Evolutionary conservation across 2,888 invertebrate species (phyloP), one percentile per base, ranked within the genome.

Genomic region (Dendrolimus houi): DNA sequence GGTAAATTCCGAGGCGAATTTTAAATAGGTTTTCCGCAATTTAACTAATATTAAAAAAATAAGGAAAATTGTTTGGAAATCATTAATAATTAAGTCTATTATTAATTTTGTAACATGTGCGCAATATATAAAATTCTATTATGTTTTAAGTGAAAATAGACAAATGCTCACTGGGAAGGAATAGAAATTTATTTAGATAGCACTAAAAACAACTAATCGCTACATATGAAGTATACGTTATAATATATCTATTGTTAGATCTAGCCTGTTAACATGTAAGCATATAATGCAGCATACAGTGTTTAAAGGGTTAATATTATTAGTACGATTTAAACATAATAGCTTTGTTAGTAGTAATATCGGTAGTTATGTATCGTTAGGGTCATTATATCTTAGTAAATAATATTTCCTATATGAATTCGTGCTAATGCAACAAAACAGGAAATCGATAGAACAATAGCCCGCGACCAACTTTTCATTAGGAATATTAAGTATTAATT

Each of bases 371-470:
- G 12, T 47, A 47, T 10, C 3, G 12, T 12, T 47, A 12, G 47
- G 47, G 47, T 47, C 47, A 47, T 47, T 47, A 47, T 9, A 47
- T 10, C 47, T 10, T 10, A 47, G 12, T 47, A 47, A 47, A 47
- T 47, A 47, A 12, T 47, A 47, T 12, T 47, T 47, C 47, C 47
- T 62, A 60, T 64, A 58, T 62, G 69, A 70, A 71, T 65, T 62
- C 62, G 69, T 71, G 70, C 57, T 68, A 67, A 63, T 74, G 73
- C 69, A 77, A 62, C 74, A 70, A 72, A 79, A 81, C 85, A 85
- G 87, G 87, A 88, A 86, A 74, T 72, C 62, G 61, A 67, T 75
- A 74, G 74, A 73, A 76, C 75, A 67, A 67, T 64, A 67, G 74
- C 70, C 71, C 75, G 78, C 75, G 77, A 72, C 74, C 76, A 63